Base-by-base conservation (phyloP, 1,140 invertebrate genomes). In the Lordiphosa clarofinis region DNA sequence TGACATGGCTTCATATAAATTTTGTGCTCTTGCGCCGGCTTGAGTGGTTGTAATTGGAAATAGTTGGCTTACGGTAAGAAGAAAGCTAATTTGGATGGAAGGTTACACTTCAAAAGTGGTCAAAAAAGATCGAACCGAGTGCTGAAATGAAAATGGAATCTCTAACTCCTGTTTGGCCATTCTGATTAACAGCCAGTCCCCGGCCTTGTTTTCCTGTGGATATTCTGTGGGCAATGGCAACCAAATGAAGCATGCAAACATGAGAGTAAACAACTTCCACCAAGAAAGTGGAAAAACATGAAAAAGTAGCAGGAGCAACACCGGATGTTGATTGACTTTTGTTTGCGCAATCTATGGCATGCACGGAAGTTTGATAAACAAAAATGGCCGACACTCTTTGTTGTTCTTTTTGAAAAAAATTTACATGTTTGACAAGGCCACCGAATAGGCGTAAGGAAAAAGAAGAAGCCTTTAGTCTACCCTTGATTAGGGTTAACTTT, bases 311-410 rank as follows among this genome's bases (percentile, higher is more conserved):
- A 38, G 31, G 10, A 28, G 11, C 10, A 9, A 6, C 11, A 57
- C 43, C 76, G 76, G 76, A 82, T 69, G 76, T 76, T 82, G 78
- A 84, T 84, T 82, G 78, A 81, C 76, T 81, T 67, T 69, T 71
- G 56, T 54, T 74, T 37, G 39, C 56, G n/a, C 11, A 38, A 69
- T 57, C 60, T 72, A 55, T 47, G 28, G 56, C 72, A 59, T 69
- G 69, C 24, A 28, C 72, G 76, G 72, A 82, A 82, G 78, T 67
- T 73, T 73, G 76, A 82, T 82, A 82, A 82, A 84, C 63, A 78
- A 70, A 61, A 82, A 82, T 82, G 79, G 62, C 61, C 55, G 44
- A 38, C 60, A 57, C 49, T 50, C 50, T 40, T 61, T 66, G 55
- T 64, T 56, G 46, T 56, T 43, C 28, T 53, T 58, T 59, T 37